Evolutionary conservation across 2,888 invertebrate species (phyloP).

Genomic region (Microplitis manilae): DNA sequence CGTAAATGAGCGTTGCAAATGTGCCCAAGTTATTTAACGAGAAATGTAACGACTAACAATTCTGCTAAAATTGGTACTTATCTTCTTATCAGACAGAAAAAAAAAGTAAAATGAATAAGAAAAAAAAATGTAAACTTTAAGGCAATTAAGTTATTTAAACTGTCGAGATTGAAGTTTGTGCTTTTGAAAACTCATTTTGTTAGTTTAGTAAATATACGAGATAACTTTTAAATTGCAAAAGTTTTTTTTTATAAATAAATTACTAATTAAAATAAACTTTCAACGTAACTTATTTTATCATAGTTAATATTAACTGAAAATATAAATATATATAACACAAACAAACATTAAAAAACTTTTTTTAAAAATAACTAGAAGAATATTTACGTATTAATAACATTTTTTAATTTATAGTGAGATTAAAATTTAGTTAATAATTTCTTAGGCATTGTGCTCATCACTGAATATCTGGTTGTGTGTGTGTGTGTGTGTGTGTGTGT

Average conservation of each 20-base stretch:
- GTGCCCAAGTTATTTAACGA: conserved; percentile 30
- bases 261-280: conserved; percentile 1
- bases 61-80: conserved; percentile 23
- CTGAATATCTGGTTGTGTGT: no score
- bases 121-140: conserved; percentile 12
- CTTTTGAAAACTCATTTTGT: not conserved
- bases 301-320: not conserved
- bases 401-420: no score
- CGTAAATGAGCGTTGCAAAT: conserved; percentile 28
- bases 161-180: not conserved
- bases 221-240: conserved; percentile 1
- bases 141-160: conserved; percentile 23
- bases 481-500: not conserved
- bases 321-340: not conserved
- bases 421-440: no score
- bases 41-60: conserved; percentile 30
- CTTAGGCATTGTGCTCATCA: no score
- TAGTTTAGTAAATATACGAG: conserved; percentile 7
- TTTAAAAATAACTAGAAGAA: not conserved
- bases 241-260: not conserved
- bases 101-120: not conserved
- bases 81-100: not conserved
- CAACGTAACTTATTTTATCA: not conserved
- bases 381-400: not conserved
- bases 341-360: not conserved